A percentile compares a stretch with the other conserved stretches of the same genome.
Evolutionary conservation across 2,797 vertebrate genomes (phyloP).

Genomic region (Artibeus jamaicensis): DNA sequence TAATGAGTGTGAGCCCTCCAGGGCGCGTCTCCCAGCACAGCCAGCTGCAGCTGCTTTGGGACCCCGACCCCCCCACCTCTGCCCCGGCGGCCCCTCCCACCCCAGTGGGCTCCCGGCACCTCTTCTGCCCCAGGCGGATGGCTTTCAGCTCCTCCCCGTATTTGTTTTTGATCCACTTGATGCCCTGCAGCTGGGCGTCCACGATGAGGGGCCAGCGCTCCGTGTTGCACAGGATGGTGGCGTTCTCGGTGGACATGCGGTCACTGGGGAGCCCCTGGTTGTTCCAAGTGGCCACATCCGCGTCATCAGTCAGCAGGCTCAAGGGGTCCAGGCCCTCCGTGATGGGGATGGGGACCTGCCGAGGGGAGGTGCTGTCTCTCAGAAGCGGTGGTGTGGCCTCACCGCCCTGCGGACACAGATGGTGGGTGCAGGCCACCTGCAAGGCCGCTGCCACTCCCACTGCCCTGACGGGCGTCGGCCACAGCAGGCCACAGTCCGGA

Average conservation of each 20-base stretch:
- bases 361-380: fast-evolving
- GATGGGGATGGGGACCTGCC: conserved; percentile 84
- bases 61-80: fast-evolving
- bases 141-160: conserved; percentile 66
- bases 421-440: fast-evolving
- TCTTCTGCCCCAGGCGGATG: conserved; percentile 82
- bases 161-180: conserved; percentile 86
- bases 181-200: conserved; percentile 84
- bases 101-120: conserved; percentile 56
- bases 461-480: fast-evolving
- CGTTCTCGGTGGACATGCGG: conserved; percentile 83
- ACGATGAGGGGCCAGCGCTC: conserved; percentile 84
- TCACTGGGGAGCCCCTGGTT: conserved; percentile 86
- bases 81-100: too few species aligned
- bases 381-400: fast-evolving
- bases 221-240: conserved; percentile 83
- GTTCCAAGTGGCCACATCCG: conserved; percentile 83
- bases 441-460: fast-evolving
- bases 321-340: conserved; percentile 82
- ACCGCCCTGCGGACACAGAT: fast-evolving
- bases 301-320: conserved; percentile 81
- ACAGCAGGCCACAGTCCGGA: fast-evolving
- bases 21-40: fast-evolving
- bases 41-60: too few species aligned
- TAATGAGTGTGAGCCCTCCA: fast-evolving